Evolutionary conservation across 1,140 invertebrate species (phyloP).

Genomic region (Centruroides vittatus): DNA sequence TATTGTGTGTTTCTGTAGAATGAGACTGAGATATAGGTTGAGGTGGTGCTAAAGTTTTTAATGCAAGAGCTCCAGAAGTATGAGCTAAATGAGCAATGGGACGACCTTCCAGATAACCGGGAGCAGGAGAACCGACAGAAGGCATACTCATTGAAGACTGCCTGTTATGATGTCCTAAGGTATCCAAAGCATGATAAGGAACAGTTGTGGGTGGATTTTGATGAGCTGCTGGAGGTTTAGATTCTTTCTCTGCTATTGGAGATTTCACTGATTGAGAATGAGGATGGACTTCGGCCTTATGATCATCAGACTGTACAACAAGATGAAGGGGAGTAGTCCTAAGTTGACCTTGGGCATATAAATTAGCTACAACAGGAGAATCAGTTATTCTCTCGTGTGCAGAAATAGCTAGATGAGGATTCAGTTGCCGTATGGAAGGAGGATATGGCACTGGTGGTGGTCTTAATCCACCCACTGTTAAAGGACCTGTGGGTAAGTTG

Average conservation of each 20-base stretch:
- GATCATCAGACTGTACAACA: conserved; percentile 5
- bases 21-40: conserved; percentile 2
- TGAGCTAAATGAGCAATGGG: conserved; percentile 9
- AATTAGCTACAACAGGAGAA: conserved; percentile 53
- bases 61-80: conserved; percentile 3
- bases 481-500: background rate
- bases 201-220: conserved; percentile 16
- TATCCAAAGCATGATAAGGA: conserved; percentile 5
- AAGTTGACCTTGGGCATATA: conserved; percentile 31
- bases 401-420: conserved; percentile 15
- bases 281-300: background rate
- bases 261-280: conserved; percentile 2
- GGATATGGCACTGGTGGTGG: conserved; percentile 5
- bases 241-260: background rate
- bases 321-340: conserved; percentile 1
- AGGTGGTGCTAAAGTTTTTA: conserved; percentile 1
- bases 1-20: background rate
- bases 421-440: conserved; percentile 16
- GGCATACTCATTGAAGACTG: conserved; percentile 3
- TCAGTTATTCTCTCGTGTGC: conserved; percentile 55
- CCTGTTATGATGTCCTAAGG: background rate
- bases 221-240: conserved; percentile 15
- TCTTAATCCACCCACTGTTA: background rate
- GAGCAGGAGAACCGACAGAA: conserved; percentile 1
- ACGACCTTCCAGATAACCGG: conserved; percentile 7